A percentile compares a stretch with the other conserved stretches of the same genome.
These are phyloP conservation scores for Colletes latitarsis DNA, from an alignment of 1,140 invertebrate genomes.

Conservation along the genomic window DNA sequence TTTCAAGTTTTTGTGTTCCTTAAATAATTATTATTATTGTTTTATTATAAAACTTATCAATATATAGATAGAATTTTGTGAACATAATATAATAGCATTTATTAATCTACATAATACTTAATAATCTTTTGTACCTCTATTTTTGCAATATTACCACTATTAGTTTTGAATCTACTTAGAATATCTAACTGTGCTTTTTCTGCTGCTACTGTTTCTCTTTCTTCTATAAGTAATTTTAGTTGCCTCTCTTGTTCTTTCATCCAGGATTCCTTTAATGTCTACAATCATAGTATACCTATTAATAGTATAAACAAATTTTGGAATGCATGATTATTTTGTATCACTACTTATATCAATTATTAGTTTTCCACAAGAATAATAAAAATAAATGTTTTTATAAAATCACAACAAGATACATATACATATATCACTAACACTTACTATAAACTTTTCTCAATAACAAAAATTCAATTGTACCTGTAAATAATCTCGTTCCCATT, in stretches of 20 bases:
- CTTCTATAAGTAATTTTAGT: constrained; percentile 66
- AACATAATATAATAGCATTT: neutral
- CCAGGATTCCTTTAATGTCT: constrained; percentile 75
- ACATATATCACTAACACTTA: no score
- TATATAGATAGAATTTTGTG: constrained; percentile 1
- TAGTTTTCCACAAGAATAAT: neutral
- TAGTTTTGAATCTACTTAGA: constrained; percentile 68
- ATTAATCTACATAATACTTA: neutral
- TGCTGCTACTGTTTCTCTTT: constrained; percentile 67
- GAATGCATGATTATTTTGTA: neutral
- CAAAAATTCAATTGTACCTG: constrained; percentile 61
- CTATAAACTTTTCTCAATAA: neutral
- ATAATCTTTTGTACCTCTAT: constrained; percentile 69
- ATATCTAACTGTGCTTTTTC: constrained; percentile 74
- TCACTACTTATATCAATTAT: no score
- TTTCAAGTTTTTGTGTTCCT: no score
- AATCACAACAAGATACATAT: neutral
- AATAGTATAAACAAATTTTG: constrained; percentile 5
- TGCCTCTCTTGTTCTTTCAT: constrained; percentile 74
- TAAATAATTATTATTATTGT: neutral
- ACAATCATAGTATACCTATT: constrained; percentile 22
- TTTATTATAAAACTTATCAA: neutral
- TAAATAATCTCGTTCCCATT: constrained; percentile 74
- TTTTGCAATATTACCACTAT: constrained; percentile 68
- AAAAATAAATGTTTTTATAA: neutral